Evolutionary conservation across 2,888 invertebrate species (phyloP), one percentile per base, ranked within the genome.

Genomic region (Dicyrtoma fusca): DNA sequence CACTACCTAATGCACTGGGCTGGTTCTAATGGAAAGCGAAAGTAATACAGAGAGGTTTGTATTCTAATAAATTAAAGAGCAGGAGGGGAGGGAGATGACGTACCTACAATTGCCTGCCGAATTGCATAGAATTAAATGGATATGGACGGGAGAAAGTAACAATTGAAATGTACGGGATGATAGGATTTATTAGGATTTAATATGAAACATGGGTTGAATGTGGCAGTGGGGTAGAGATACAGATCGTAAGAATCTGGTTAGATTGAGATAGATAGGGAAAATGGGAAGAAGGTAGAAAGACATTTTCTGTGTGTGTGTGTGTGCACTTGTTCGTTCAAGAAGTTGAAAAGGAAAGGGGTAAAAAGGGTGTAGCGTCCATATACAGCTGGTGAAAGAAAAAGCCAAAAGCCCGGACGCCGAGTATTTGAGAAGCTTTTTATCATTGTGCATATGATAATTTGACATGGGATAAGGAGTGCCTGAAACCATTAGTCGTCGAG

Each of bases 371-470:
- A 13, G 11, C 5, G 34, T 34, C 34, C 34, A 34, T 8, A 34
- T 34, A n/a, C n/a, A 34, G 34, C 8, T 34, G 34, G 34, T 34
- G 8, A 34, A 34, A 34, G 3, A 34, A 8, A n/a, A n/a, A n/a
- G n/a, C n/a, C n/a, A n/a, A 53, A 53, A 53, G 19, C 49, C 19
- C 49, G 34, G 34, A 34, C 34, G 34, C 3, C n/a, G 34, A 34
- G 34, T 34, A 34, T 34, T 34, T 34, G 34, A 34, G 34, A 34
- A 26, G 69, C 69, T 59, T 69, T 69, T 69, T 69, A 69, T 69
- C 69, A 69, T 69, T 69, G 69, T 62, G 62, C 62, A 62, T 69
- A 62, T 69, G 69, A 69, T 69, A 69, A 69, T 69, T 69, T 69
- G 69, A 69, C 69, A 62, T 45, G 51, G 69, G 69, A 69, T 69